Percentiles rank a stretch among this genome's conserved stretches.
Evolutionary conservation across 2,797 vertebrate species (phyloP).

Genomic region (Bradypodion ventrale): DNA sequence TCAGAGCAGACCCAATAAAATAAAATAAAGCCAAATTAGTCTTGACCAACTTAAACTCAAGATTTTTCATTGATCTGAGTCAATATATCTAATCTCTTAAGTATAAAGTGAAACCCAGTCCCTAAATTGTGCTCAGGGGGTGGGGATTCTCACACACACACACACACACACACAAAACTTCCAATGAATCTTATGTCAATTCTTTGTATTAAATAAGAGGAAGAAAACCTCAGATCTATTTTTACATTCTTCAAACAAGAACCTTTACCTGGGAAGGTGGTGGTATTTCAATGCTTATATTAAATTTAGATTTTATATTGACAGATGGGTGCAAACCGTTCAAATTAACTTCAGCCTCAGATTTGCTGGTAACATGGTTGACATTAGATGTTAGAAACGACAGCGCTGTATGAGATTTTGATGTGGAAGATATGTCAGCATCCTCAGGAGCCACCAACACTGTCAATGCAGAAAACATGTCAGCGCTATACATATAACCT

Average conservation of each 20-base stretch:
- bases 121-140: neutral
- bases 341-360: slow-evolving; percentile 70
- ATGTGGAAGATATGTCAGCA: slow-evolving; percentile 72
- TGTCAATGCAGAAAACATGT: slow-evolving; percentile 52
- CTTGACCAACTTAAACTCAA: too few species aligned
- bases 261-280: slow-evolving; percentile 91
- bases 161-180: neutral
- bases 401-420: slow-evolving; percentile 68
- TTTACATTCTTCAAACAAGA: neutral
- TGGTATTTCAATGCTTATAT: slow-evolving; percentile 92
- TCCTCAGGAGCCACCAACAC: slow-evolving; percentile 76
- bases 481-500: neutral
- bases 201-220: neutral
- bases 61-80: neutral
- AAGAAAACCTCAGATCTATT: neutral
- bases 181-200: neutral
- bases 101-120: neutral
- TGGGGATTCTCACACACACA: neutral
- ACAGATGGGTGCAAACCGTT: slow-evolving; percentile 79
- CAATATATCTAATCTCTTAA: neutral
- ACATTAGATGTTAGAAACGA: slow-evolving; percentile 70
- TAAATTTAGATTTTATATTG: slow-evolving; percentile 80
- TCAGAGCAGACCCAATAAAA: too few species aligned
- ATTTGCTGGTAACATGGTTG: slow-evolving; percentile 79
- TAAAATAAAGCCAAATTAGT: too few species aligned